phyloP scores from a whole-genome alignment of 1,140 invertebrate species.

The Drosophila pandora region DNA sequence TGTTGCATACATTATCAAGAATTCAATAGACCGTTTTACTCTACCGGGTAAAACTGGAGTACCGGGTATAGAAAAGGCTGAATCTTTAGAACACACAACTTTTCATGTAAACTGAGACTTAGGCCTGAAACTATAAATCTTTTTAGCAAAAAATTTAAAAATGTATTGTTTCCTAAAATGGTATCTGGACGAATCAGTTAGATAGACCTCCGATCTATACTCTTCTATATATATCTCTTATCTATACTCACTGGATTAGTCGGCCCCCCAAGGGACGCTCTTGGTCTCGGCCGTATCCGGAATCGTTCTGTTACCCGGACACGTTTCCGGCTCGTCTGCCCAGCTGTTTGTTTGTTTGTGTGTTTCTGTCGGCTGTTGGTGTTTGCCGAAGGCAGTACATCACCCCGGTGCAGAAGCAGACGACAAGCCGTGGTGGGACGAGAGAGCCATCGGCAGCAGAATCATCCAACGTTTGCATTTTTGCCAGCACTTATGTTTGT shows the following conservation, averaged over 20 bases:
- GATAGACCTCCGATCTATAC: too few species aligned
- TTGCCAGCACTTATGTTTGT: constrained; percentile 19
- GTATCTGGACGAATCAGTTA: too few species aligned
- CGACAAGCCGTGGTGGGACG: not conserved
- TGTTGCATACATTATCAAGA: too few species aligned
- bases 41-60: too few species aligned
- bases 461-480: constrained; percentile 47
- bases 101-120: too few species aligned
- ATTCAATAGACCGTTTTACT: too few species aligned
- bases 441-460: constrained; percentile 2
- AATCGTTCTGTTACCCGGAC: constrained; percentile 4
- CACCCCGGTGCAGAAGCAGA: constrained; percentile 44
- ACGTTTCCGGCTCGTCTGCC: constrained; percentile 1
- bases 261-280: not conserved
- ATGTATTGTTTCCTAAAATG: too few species aligned
- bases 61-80: too few species aligned
- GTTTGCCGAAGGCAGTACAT: constrained; percentile 57
- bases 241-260: not conserved
- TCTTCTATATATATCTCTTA: too few species aligned
- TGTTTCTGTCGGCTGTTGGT: constrained; percentile 19
- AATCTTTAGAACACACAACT: too few species aligned
- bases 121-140: too few species aligned
- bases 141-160: too few species aligned
- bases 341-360: constrained; percentile 24
- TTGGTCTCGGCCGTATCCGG: constrained; percentile 7